Evolutionary conservation across 1,140 invertebrate genomes (phyloP).

Genomic region (Neotoxoptera formosana): DNA sequence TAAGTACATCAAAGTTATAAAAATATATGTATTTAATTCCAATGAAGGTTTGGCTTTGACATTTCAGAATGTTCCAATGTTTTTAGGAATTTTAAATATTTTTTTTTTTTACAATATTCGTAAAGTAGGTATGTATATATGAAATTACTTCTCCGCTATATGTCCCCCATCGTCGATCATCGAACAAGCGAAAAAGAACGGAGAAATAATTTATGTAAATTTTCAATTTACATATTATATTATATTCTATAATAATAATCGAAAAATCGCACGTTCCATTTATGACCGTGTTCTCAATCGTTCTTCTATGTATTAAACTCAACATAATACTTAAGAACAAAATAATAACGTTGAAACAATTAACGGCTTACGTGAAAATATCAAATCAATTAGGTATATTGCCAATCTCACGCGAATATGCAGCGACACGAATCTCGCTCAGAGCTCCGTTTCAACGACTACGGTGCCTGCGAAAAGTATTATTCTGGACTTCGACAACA

Average conservation of each 20-base stretch:
- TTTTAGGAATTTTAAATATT: background rate
- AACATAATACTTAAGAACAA: background rate
- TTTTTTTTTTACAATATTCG: background rate
- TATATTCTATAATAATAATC: background rate
- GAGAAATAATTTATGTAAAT: background rate
- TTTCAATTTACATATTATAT: slow-evolving; percentile 1
- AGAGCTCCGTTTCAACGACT: background rate
- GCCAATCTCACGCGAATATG: background rate
- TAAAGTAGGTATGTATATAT: background rate
- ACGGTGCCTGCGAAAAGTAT: background rate
- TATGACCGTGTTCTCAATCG: background rate
- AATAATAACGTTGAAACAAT: background rate
- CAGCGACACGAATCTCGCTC: background rate
- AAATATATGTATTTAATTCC: background rate
- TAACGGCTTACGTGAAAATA: background rate
- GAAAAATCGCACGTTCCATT: background rate
- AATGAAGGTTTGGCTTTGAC: background rate
- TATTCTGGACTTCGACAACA: background rate
- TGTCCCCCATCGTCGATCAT: background rate
- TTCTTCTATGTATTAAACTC: background rate
- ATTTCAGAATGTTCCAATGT: background rate
- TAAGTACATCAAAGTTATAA: background rate
- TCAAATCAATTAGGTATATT: background rate
- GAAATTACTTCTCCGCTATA: background rate
- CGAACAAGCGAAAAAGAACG: background rate